phyloP scores from a whole-genome alignment of 1,140 invertebrate species.

The Halyomorpha halys region DNA sequence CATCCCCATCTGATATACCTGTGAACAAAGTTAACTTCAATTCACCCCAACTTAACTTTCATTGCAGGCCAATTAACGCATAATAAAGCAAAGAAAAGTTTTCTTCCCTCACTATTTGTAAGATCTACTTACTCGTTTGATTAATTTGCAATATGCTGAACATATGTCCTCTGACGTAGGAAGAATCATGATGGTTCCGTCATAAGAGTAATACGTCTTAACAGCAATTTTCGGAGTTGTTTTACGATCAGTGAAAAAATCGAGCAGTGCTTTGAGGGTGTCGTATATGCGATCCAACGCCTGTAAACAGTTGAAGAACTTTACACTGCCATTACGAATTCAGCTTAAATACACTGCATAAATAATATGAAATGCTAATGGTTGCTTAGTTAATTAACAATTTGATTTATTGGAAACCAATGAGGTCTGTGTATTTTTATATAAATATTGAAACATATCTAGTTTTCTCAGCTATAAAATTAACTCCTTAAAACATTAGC shows the following conservation, averaged over 20 bases:
- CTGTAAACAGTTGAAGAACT: neutral
- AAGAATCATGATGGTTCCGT: neutral
- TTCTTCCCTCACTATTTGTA: neutral
- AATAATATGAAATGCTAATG: no score
- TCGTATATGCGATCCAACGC: conserved; percentile 6
- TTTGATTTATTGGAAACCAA: no score
- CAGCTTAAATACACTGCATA: no score
- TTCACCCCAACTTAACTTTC: no score
- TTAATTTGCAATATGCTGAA: neutral
- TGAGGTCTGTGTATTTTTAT: no score
- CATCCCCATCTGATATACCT: neutral
- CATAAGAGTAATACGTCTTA: conserved; percentile 1
- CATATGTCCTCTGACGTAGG: neutral
- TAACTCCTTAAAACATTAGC: no score
- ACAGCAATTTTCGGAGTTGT: conserved; percentile 10
- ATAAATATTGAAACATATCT: no score
- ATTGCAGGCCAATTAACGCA: no score
- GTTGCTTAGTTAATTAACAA: no score
- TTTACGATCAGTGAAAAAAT: neutral
- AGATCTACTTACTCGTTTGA: conserved; percentile 1
- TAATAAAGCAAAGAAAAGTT: neutral
- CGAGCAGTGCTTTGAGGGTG: neutral
- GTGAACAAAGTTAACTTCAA: no score
- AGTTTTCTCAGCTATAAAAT: no score
- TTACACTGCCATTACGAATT: no score